Conservation (phyloP, 2,113 vertebrate species). For the Aegithalos caudatus region DNA sequence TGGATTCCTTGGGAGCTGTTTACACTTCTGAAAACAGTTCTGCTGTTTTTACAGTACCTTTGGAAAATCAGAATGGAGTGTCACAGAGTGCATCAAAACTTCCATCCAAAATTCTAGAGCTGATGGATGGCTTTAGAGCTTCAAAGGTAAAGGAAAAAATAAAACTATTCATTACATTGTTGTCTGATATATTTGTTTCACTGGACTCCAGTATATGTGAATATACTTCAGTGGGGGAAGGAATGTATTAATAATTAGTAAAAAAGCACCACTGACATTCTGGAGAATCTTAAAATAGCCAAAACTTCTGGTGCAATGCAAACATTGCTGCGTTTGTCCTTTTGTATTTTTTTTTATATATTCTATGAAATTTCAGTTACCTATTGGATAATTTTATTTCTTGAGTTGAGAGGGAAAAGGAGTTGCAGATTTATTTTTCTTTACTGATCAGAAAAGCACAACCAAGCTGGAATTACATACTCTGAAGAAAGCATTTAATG, state of each 20-base stretch:
- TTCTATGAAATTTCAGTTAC: background rate
- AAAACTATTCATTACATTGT: background rate
- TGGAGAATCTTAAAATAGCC: background rate
- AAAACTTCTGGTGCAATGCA: background rate
- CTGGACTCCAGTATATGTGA: background rate
- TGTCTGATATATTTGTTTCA: background rate
- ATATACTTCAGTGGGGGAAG: background rate
- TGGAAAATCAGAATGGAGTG: background rate
- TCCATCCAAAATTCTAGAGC: conserved; percentile 68
- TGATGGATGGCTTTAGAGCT: conserved; percentile 87
- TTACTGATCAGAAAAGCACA: background rate
- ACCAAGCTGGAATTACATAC: background rate
- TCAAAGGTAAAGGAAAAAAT: conserved; percentile 82
- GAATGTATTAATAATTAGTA: background rate
- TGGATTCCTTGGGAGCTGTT: background rate
- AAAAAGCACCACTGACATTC: background rate
- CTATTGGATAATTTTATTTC: background rate
- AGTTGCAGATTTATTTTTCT: background rate
- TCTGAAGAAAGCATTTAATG: background rate
- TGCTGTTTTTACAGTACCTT: background rate
- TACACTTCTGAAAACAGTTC: background rate
- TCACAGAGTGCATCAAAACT: background rate
- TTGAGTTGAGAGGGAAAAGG: background rate
- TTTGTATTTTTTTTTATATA: background rate
- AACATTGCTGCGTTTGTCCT: rapidly evolving